Base-by-base conservation (phyloP, 37 sponge, comb jelly and placozoan species). In the Haliclona indistincta region DNA sequence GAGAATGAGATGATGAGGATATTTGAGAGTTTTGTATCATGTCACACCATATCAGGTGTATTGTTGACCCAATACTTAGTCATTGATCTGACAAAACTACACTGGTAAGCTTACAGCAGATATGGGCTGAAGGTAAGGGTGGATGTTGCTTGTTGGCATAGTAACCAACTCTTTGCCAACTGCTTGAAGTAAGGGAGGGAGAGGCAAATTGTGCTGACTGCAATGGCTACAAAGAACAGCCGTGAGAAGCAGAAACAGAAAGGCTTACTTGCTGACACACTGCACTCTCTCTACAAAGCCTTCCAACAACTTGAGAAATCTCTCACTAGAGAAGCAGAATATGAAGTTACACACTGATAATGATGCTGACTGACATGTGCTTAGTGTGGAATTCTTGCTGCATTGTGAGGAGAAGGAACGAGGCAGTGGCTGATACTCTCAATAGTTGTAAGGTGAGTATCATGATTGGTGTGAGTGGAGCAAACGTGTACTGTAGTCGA, bases 351-450 rank as follows among this genome's bases (percentile, higher is more conserved):
- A 54, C 8, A 30, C 35, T 6, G n/a, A 71, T 71, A 30, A 32
- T 22, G 6, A 23, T 42, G 43, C 33, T 40, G 7, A 22, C 58
- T n/a, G 4, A 83, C 83, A 68, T 74, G 11, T 68, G 44, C 56
- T 68, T 73, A 5, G 81, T 73, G 40, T 75, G 71, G 1, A 62
- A 37, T 45, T 84, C 77, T 39, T 75, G 53, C 42, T 84, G 76
- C 25, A 67, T 26, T 11, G 75, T 68, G 52, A 86, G 68, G 39
- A 86, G 67, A 13, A 86, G 49, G 5, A 55, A 64, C 63, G 67
- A 56, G 58, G 68, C 67, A 54, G 78, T 66, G 17, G 86, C 80
- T 7, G 51, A 51, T 64, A 73, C 73, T 64, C 86, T 71, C 38
- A 78, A 37, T 52, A 78, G 41, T 19, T 35, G 26, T 29, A 56